Conservation (phyloP, 2,113 vertebrate species). For the Hyaena hyaena region DNA sequence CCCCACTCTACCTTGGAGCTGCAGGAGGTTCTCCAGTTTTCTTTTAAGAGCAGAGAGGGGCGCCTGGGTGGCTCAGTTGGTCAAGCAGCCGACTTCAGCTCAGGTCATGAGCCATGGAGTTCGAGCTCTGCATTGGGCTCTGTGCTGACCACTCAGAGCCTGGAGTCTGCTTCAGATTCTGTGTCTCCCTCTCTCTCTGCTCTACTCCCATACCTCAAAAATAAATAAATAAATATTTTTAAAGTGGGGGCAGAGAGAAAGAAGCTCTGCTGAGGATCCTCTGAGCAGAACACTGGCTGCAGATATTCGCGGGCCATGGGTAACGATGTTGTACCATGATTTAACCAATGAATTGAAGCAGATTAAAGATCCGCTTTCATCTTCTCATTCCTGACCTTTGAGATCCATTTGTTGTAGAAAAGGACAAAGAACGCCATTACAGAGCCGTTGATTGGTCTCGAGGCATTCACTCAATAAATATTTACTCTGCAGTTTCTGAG, state of each 20-base stretch:
- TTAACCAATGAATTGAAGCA: no score
- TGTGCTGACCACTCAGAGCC: no score
- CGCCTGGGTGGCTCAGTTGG: no score
- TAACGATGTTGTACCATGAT: rapidly evolving
- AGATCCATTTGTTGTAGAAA: neutral
- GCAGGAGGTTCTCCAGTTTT: neutral
- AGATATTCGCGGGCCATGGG: rapidly evolving
- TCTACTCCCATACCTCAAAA: no score
- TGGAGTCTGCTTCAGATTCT: no score
- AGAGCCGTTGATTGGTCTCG: neutral
- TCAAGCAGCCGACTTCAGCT: no score
- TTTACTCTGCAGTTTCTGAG: conserved; percentile 36
- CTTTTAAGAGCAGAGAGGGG: neutral
- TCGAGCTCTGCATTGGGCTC: no score
- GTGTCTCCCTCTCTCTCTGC: no score
- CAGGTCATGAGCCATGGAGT: no score
- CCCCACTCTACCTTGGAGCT: neutral
- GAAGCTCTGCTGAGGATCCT: neutral
- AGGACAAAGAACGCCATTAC: neutral
- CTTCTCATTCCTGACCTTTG: neutral
- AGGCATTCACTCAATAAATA: conserved; percentile 17
- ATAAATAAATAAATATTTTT: no score
- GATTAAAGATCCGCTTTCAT: neutral
- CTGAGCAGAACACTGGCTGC: neutral
- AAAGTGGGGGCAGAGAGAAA: neutral